Percentiles rank a stretch among this genome's conserved stretches.
These are phyloP conservation scores for Rostratula benghalensis DNA, from an alignment of 2,113 vertebrate species.

Conservation along the genomic window DNA sequence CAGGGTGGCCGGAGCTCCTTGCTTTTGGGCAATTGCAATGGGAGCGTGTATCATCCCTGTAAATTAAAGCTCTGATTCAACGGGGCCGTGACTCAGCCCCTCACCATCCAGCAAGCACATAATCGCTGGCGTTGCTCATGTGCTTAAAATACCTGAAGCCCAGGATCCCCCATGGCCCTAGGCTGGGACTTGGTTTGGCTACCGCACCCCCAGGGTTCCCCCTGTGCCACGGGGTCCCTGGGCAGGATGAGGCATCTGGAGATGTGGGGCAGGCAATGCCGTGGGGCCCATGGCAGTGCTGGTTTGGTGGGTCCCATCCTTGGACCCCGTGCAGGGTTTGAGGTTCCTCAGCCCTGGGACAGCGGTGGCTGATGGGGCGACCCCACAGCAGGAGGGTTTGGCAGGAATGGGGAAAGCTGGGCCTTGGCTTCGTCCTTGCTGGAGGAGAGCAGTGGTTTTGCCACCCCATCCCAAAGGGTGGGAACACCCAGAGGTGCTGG, in stretches of 20 bases:
- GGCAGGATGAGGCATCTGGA: background rate
- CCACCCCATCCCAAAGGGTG: background rate
- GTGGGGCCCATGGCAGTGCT: accelerated
- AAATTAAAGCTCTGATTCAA: background rate
- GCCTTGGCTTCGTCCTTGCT: accelerated
- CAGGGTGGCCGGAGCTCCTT: background rate
- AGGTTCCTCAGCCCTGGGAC: background rate
- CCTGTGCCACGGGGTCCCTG: background rate
- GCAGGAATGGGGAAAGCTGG: background rate
- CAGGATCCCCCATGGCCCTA: accelerated
- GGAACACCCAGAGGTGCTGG: background rate
- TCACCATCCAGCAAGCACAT: background rate
- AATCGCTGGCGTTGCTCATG: background rate
- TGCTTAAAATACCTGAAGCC: background rate
- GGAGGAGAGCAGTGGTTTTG: background rate
- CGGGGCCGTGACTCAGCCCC: background rate
- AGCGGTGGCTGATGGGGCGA: accelerated
- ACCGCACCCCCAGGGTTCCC: background rate
- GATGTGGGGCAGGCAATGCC: background rate
- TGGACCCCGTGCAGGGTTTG: accelerated
- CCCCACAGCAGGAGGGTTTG: background rate
- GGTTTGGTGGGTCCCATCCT: background rate
- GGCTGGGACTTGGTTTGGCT: background rate
- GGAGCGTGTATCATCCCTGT: background rate
- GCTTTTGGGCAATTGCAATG: background rate